Evolutionary conservation across 1,140 invertebrate species (phyloP), one percentile per base, ranked within the genome.

Genomic region (Potamilus streckersoni): DNA sequence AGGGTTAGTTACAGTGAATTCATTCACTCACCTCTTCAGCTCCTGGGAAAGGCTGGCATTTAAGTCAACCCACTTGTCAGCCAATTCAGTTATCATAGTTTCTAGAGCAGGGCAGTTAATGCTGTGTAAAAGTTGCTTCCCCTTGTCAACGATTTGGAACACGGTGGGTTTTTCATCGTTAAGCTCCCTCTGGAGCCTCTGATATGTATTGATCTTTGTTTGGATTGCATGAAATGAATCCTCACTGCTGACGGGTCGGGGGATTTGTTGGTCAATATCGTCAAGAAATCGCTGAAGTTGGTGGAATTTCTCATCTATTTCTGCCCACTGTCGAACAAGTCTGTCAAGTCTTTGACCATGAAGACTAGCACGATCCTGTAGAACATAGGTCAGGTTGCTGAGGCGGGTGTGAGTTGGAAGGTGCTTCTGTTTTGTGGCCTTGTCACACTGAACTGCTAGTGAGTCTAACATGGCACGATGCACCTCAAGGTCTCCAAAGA

Each of bases 401-500:
- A 89, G 84, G 23, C 83, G 69, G 3, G 83, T 79, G 72, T 89
- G 88, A 63, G 83, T 74, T 16, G 73, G 64, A 63, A 78, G 63
- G 74, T 85, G 82, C 56, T 79, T 75, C 65, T 85, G 79, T 58
- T 83, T 81, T 8, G 84, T 84, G 27, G 76, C 74, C 49, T 81
- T 67, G 67, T 87, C 85, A 80, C 85, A 83, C 64, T 87, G 82
- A 58, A 80, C 68, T 16, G 84, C 84, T 59, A 90, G 76, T 8
- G 84, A 80, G 74, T 89, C 87, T 63, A 90, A 69, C 80, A 87
- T 84, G 16, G 84, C 83, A 55, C 85, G 83, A 70, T 88, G 86
- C 14, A 84, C 83, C 68, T 89, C 85, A 60, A 90, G 76, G 71
- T 88, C 86, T 74, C 80, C 82, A 77, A 90, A 90, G 79, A 89